Conservation (phyloP, 2,797 vertebrate species). For the Lithobates pipiens region DNA sequence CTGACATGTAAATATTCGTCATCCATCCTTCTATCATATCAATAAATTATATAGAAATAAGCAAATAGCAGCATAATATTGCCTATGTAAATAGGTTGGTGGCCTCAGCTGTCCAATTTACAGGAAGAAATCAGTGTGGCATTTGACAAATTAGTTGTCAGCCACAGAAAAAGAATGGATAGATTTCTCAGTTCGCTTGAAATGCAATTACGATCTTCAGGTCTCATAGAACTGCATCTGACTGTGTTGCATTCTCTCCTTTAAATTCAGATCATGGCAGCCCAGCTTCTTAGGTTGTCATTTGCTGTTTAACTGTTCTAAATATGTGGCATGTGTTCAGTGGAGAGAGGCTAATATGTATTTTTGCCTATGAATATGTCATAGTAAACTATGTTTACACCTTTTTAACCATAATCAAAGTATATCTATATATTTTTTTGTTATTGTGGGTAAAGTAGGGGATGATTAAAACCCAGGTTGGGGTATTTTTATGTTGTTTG, state of each 20-base stretch:
- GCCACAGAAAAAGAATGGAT: constrained; percentile 53
- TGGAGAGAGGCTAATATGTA: neutral
- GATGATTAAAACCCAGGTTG: too few relatives aligned
- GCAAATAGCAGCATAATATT: constrained; percentile 36
- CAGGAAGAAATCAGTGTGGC: constrained; percentile 56
- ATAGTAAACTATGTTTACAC: neutral
- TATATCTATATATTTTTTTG: too few relatives aligned
- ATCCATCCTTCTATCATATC: neutral
- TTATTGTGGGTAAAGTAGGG: too few relatives aligned
- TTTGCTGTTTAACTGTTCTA: constrained; percentile 32
- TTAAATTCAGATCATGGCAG: constrained; percentile 53
- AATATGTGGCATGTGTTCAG: constrained; percentile 2
- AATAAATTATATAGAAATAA: constrained; percentile 44
- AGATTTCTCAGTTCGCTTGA: constrained; percentile 55
- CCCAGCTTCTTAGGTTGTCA: constrained; percentile 35
- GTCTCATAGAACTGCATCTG: constrained; percentile 42
- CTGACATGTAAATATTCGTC: constrained; percentile 25
- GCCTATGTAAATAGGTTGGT: constrained; percentile 49
- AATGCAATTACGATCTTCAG: constrained; percentile 54
- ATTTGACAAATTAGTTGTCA: constrained; percentile 62
- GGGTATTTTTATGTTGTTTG: too few relatives aligned
- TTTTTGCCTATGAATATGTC: neutral
- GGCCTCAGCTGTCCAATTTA: constrained; percentile 60
- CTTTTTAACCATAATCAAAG: neutral
- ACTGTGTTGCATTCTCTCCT: constrained; percentile 38